Evolutionary conservation across 1,140 invertebrate species (phyloP).

Genomic region (Microplitis mediator): DNA sequence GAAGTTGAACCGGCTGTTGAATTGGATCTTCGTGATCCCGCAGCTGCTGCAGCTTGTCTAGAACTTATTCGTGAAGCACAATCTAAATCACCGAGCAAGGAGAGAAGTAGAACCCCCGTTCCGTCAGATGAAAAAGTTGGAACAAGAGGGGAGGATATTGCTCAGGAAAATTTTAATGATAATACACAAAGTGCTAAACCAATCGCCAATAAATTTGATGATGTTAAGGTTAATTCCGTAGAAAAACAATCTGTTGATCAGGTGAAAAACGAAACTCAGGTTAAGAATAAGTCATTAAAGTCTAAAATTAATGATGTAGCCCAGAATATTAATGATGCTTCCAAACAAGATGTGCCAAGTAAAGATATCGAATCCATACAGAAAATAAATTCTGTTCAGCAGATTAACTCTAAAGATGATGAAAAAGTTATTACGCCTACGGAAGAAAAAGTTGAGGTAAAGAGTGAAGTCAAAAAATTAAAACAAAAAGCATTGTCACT

Average conservation of each 20-base stretch:
- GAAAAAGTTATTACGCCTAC: constrained; percentile 36
- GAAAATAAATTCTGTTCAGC: neutral
- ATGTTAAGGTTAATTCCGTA: constrained; percentile 17
- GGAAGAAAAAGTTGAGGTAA: constrained; percentile 48
- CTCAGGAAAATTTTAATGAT: constrained; percentile 41
- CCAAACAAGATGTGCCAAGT: constrained; percentile 47
- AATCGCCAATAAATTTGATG: constrained; percentile 34
- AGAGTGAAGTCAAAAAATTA: constrained; percentile 44
- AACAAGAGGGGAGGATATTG: constrained; percentile 39
- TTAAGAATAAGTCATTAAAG: constrained; percentile 34
- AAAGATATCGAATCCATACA: constrained; percentile 24
- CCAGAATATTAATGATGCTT: constrained; percentile 40
- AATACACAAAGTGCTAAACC: constrained; percentile 36
- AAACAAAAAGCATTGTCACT: constrained; percentile 49
- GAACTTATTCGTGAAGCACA: constrained; percentile 43
- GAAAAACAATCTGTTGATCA: constrained; percentile 25
- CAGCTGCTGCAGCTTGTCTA: constrained; percentile 38
- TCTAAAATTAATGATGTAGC: constrained; percentile 48
- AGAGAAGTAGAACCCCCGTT: constrained; percentile 48
- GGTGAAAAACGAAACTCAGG: constrained; percentile 24
- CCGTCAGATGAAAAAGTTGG: constrained; percentile 20
- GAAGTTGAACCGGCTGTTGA: constrained; percentile 41
- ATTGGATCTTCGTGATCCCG: constrained; percentile 39
- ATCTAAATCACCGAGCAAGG: constrained; percentile 45
- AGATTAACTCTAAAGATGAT: constrained; percentile 1